Evolutionary conservation across 2,888 invertebrate species (phyloP), one percentile per base, ranked within the genome.

Genomic region (Synergus itoensis): DNA sequence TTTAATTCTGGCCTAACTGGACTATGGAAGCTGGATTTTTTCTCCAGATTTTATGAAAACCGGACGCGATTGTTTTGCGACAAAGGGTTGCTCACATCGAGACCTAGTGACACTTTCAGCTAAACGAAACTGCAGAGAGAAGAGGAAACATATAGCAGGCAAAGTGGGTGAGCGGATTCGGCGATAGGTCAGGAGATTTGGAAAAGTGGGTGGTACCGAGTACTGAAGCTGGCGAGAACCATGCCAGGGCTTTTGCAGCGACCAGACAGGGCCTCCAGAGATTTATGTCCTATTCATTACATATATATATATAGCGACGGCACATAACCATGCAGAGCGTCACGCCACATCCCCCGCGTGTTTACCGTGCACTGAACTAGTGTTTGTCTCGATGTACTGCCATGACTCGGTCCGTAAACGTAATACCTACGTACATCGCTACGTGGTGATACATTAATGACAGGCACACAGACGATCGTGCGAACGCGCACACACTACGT

Each of bases 251-350:
- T 60, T 45, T 57, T 64, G 77, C 53, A 79, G 65, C 80, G 76
- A 65, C 79, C 76, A 81, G 81, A 77, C 82, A 82, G 83, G 83
- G 83, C 83, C 86, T 85, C 87, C 82, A 80, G 87, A 90, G 89
- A 91, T 91, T 91, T 91, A 91, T 91, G 90, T 86, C 87, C 90
- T 89, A 89, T 91, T 89, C 88, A 89, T 89, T 89, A 88, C 87
- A 84, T 81, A 84, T 21, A 21, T 21, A 21, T 21, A 21, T 21
- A 21, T 21, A 21, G 21, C 21, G 21, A 84, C 83, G 82, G 83
- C 85, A 83, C 85, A 84, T 36, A 4, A 81, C 76, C 76, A 78
- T 41, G 77, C 81, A 76, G 81, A 45, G 81, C 81, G 76, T 82
- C 82, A 80, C 81, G 81, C 87, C 86, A 84, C 87, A 86, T 80